A percentile compares a stretch with the other conserved stretches of the same genome.
These are phyloP conservation scores for Salpingus planirostris DNA, from an alignment of 2,888 invertebrate species.

Conservation along the genomic window DNA sequence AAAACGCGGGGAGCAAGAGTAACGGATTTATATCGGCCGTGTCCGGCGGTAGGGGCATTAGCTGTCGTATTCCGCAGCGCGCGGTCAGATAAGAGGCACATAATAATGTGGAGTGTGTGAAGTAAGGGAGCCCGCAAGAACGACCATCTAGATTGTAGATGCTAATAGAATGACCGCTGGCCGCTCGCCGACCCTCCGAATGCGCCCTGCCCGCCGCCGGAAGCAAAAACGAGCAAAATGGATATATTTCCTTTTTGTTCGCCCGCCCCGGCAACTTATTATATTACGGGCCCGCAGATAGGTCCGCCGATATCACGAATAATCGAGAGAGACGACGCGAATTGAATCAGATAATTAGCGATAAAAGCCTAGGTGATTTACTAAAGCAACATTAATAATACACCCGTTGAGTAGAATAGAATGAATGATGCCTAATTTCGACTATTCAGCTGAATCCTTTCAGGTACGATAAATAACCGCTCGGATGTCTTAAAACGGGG, in stretches of 20 bases:
- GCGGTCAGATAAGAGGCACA: conserved; percentile 20
- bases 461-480: conserved; percentile 7
- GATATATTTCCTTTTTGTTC: conserved; percentile 43
- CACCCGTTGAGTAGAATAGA: conserved; percentile 5
- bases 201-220: conserved; percentile 27
- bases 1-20: no score
- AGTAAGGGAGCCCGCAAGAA: conserved; percentile 39
- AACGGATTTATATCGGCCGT: no score
- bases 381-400: conserved; percentile 2
- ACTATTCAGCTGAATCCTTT: neutral
- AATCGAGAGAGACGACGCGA: conserved; percentile 33
- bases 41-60: no score
- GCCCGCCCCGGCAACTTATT: conserved; percentile 31
- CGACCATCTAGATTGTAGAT: conserved; percentile 44
- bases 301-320: conserved; percentile 32
- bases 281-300: conserved; percentile 31
- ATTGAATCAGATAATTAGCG: conserved; percentile 36
- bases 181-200: conserved; percentile 30
- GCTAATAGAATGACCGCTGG: conserved; percentile 44
- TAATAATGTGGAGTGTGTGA: conserved; percentile 35
- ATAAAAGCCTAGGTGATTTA: conserved; percentile 9
- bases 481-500: conserved; percentile 2
- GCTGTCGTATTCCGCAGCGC: no score
- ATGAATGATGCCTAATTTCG: conserved; percentile 6
- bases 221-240: conserved; percentile 42